Conservation (phyloP, 2,888 invertebrate genomes). For the Pardosa pseudoannulata region DNA sequence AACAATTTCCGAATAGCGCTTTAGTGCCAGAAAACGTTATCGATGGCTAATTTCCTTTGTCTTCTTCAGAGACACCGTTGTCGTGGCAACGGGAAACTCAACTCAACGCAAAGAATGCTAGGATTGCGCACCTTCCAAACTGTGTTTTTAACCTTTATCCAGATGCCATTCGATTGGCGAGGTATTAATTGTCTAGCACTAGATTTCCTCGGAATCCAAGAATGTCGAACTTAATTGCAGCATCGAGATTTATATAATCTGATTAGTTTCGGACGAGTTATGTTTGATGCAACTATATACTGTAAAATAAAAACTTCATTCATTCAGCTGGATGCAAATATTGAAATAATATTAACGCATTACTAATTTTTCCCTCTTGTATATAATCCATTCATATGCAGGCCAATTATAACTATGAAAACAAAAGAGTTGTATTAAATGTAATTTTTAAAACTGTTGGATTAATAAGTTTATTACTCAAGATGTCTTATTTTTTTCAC, state of each 20-base stretch:
- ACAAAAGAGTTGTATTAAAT: too few relatives aligned
- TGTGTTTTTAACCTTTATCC: constrained; percentile 60
- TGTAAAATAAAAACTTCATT: too few relatives aligned
- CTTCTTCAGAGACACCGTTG: constrained; percentile 32
- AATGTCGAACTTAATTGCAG: neutral
- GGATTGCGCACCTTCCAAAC: constrained; percentile 26
- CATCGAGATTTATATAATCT: neutral
- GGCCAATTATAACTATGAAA: too few relatives aligned
- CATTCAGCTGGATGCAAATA: too few relatives aligned
- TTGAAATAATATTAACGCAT: too few relatives aligned
- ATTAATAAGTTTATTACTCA: too few relatives aligned
- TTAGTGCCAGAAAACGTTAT: constrained; percentile 46
- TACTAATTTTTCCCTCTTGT: too few relatives aligned
- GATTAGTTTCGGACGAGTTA: neutral
- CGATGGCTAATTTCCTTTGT: constrained; percentile 68
- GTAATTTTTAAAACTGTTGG: too few relatives aligned
- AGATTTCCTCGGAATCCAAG: constrained; percentile 24
- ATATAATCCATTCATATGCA: too few relatives aligned
- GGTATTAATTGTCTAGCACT: constrained; percentile 54
- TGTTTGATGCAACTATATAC: too few relatives aligned
- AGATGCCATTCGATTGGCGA: constrained; percentile 23
- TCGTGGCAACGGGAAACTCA: constrained; percentile 41
- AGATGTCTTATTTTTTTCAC: too few relatives aligned
- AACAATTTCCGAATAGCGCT: constrained; percentile 61
- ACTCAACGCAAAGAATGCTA: constrained; percentile 22